A percentile compares a stretch with the other conserved stretches of the same genome.
Evolutionary conservation across 2,888 invertebrate species (phyloP).

Genomic region (Vanessa cardui): DNA sequence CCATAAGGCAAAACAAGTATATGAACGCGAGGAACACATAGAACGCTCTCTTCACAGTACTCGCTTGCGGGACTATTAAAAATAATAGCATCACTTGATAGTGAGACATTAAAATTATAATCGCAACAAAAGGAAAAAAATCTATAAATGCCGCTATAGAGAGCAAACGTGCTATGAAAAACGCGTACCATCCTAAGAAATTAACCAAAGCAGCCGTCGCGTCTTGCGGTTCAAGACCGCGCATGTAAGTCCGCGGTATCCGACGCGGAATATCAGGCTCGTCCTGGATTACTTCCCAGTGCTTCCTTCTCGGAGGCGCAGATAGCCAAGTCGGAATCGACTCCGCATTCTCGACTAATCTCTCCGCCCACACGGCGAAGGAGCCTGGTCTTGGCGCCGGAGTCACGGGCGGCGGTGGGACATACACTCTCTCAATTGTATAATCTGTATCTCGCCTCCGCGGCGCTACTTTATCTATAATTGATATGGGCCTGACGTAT

Average conservation of each 20-base stretch:
- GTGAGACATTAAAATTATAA: conserved; percentile 84
- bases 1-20: conserved; percentile 89
- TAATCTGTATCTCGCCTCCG: conserved; percentile 57
- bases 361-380: conserved; percentile 74
- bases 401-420: conserved; percentile 77
- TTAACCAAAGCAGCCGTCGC: conserved; percentile 86
- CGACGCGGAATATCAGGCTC: conserved; percentile 70
- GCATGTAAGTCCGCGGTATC: conserved; percentile 77
- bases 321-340: conserved; percentile 78
- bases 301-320: conserved; percentile 72
- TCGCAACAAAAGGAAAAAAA: conserved; percentile 84
- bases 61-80: conserved; percentile 85
- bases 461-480: conserved; percentile 69
- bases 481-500: conserved; percentile 66
- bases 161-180: conserved; percentile 87
- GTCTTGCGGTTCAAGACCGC: conserved; percentile 89
- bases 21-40: conserved; percentile 88
- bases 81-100: conserved; percentile 86
- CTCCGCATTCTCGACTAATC: conserved; percentile 82
- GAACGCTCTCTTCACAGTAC: conserved; percentile 80
- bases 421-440: conserved; percentile 69
- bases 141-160: conserved; percentile 87
- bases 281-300: conserved; percentile 61
- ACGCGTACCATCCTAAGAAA: conserved; percentile 90
- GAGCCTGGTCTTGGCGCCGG: conserved; percentile 70